These are phyloP conservation scores for Drosophila arizonae DNA, from an alignment of 1,140 invertebrate species.

Conservation along the genomic window DNA sequence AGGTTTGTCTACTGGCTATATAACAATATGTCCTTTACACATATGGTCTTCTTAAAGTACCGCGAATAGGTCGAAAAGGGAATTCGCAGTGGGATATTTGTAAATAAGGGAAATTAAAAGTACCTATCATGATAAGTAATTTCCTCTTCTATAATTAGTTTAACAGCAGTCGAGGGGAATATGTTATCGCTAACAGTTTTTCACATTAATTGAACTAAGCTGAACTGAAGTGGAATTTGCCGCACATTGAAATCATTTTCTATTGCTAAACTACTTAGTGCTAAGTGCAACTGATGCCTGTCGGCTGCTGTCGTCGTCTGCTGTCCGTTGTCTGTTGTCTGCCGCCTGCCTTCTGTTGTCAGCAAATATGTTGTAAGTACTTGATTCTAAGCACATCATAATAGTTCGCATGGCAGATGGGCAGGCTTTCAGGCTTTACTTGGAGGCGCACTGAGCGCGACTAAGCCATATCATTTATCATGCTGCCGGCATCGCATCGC, in stretches of 20 bases:
- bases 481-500: constrained; percentile 13
- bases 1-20: not conserved
- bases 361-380: constrained; percentile 52
- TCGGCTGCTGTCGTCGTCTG: not conserved
- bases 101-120: not conserved
- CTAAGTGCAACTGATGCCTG: constrained; percentile 65
- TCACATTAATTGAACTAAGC: not conserved
- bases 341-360: not conserved
- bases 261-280: constrained; percentile 41
- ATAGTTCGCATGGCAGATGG: constrained; percentile 27
- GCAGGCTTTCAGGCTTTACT: constrained; percentile 54
- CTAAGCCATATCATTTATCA: constrained; percentile 65
- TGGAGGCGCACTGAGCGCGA: constrained; percentile 30
- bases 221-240: not conserved
- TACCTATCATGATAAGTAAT: not conserved
- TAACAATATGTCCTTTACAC: not conserved
- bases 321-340: constrained; percentile 20
- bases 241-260: constrained; percentile 53
- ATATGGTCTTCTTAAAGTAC: not conserved
- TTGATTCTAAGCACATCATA: constrained; percentile 43
- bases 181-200: not conserved
- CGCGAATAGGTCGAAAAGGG: constrained; percentile 21
- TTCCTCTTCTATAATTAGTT: not conserved
- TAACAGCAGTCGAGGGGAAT: no score
- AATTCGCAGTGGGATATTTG: not conserved